phyloP scores from a whole-genome alignment of 1,140 invertebrate species.

The Mesaphorura yosii region DNA sequence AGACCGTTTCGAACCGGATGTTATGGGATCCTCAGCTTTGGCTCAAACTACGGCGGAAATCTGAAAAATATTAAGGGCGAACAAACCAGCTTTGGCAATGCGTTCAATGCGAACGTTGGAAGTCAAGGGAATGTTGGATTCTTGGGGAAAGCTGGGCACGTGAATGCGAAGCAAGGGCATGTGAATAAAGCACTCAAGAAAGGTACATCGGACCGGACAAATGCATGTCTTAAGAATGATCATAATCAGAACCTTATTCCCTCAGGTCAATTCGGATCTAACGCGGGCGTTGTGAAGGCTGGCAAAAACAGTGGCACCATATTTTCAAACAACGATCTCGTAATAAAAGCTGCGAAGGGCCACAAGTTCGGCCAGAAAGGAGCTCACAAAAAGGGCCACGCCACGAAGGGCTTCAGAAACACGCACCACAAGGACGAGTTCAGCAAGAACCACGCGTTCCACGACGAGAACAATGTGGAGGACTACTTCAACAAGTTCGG shows the following conservation, averaged over 20 bases:
- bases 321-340: conserved; percentile 23
- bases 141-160: conserved; percentile 7
- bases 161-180: conserved; percentile 8
- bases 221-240: too few species aligned
- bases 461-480: conserved; percentile 24
- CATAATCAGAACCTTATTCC: too few species aligned
- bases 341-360: conserved; percentile 24
- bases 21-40: conserved; percentile 13
- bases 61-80: conserved; percentile 19
- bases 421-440: conserved; percentile 29
- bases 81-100: conserved; percentile 10
- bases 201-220: too few species aligned
- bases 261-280: conserved; percentile 24
- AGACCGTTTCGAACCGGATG: background rate
- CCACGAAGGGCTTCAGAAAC: conserved; percentile 30
- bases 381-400: conserved; percentile 27
- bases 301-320: conserved; percentile 20
- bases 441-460: conserved; percentile 25
- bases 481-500: conserved; percentile 30
- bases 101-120: conserved; percentile 2
- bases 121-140: conserved; percentile 22
- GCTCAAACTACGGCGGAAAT: conserved; percentile 16
- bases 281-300: conserved; percentile 19
- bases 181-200: conserved; percentile 27
- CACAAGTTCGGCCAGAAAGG: conserved; percentile 24